These are phyloP conservation scores for Lydus trimaculatus DNA, from an alignment of 2,888 invertebrate species.

Conservation along the genomic window DNA sequence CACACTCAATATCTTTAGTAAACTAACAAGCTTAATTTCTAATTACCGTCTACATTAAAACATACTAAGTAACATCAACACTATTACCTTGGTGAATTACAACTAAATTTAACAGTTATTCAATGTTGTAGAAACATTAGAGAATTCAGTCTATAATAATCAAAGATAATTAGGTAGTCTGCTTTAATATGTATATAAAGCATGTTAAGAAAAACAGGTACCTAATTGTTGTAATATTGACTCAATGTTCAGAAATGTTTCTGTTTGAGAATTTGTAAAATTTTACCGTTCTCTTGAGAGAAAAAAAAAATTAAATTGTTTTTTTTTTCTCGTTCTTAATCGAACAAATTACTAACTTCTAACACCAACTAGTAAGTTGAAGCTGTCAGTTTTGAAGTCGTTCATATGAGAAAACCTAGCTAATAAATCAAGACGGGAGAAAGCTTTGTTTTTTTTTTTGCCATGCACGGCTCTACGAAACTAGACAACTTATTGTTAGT, in stretches of 20 bases:
- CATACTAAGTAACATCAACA: constrained; percentile 8
- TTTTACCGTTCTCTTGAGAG: neutral
- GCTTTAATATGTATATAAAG: neutral
- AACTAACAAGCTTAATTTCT: constrained; percentile 10
- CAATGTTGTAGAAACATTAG: neutral
- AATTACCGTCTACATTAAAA: neutral
- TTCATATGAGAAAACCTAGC: neutral
- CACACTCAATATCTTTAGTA: neutral
- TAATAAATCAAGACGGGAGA: neutral
- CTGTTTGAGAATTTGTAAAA: neutral
- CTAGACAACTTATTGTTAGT: neutral
- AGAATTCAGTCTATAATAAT: neutral
- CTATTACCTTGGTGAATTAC: constrained; percentile 1
- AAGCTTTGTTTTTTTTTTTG: neutral
- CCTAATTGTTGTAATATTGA: neutral
- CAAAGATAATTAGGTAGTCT: neutral
- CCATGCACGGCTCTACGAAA: no score
- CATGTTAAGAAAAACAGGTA: neutral
- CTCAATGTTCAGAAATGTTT: neutral
- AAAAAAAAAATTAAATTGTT: no score
- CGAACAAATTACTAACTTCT: neutral
- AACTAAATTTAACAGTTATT: neutral
- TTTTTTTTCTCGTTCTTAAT: neutral
- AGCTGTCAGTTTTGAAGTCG: neutral
- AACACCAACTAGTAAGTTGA: neutral